A percentile compares a stretch with the other conserved stretches of the same genome.
Evolutionary conservation across 2,113 vertebrate species (phyloP).

Genomic region (Meleagris gallopavo): DNA sequence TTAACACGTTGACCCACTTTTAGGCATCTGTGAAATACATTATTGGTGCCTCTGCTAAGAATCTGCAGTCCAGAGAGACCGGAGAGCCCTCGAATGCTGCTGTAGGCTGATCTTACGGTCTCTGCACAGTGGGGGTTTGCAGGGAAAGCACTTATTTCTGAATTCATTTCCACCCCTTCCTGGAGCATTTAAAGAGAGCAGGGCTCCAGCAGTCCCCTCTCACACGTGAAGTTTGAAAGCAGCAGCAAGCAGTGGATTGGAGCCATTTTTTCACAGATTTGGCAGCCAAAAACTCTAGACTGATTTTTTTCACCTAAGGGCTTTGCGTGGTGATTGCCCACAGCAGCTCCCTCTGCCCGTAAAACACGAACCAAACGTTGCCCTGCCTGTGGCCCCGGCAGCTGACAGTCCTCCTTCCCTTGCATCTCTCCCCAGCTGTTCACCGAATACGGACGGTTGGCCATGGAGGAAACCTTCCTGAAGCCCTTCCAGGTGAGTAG

Average conservation of each 20-base stretch:
- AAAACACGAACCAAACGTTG: accelerated
- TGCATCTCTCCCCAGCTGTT: slow-evolving; percentile 85
- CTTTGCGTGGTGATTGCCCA: not conserved
- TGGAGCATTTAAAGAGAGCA: not conserved
- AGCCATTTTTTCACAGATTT: not conserved
- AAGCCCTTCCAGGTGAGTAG: slow-evolving; percentile 95
- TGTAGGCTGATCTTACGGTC: slow-evolving; percentile 7
- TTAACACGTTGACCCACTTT: slow-evolving; percentile 25
- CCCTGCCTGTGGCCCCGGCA: not conserved
- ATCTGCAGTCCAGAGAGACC: slow-evolving; percentile 20
- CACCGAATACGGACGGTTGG: slow-evolving; percentile 95
- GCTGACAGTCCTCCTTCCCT: not conserved
- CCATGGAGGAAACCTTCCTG: slow-evolving; percentile 97
- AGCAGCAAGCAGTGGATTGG: not conserved
- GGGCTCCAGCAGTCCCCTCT: not conserved
- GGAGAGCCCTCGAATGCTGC: not conserved
- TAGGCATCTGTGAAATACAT: slow-evolving; percentile 31
- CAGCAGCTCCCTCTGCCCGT: not conserved
- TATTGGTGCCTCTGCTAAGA: slow-evolving; percentile 8
- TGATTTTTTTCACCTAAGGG: not conserved
- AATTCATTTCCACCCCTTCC: not conserved
- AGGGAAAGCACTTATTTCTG: slow-evolving; percentile 23
- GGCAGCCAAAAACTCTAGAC: not conserved
- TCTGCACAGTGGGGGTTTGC: not conserved
- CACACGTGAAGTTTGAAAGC: not conserved